Percentiles rank a stretch among this genome's conserved stretches.
These are phyloP conservation scores for Acanthococcus lagerstroemiae DNA, from an alignment of 2,888 invertebrate species.

Conservation along the genomic window DNA sequence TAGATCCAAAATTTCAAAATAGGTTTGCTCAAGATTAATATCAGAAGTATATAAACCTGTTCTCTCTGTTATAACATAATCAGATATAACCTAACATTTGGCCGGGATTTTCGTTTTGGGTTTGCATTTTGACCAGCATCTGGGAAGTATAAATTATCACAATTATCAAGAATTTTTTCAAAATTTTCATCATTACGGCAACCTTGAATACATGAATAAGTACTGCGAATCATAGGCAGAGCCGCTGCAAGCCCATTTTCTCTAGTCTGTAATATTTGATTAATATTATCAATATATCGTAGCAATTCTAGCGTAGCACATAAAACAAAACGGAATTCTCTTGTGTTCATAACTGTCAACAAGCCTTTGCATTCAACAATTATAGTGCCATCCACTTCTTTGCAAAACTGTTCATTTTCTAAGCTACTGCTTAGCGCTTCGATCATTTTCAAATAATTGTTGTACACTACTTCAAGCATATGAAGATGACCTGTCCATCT, in stretches of 20 bases:
- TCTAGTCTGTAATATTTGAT: background rate
- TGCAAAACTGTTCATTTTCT: background rate
- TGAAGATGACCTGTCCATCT: slow-evolving; percentile 7
- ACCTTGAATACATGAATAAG: background rate
- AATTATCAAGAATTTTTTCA: background rate
- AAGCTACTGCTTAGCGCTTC: background rate
- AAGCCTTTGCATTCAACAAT: background rate
- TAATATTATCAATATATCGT: background rate
- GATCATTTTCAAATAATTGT: background rate
- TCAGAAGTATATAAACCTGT: background rate
- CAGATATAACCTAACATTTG: background rate
- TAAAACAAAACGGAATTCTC: background rate
- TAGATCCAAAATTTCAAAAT: background rate
- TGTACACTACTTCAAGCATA: background rate
- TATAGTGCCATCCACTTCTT: background rate
- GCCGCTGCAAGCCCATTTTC: background rate
- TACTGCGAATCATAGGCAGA: background rate
- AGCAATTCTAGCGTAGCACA: background rate
- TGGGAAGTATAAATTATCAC: background rate
- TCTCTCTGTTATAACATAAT: background rate
- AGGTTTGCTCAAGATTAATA: background rate
- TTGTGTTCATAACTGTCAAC: background rate
- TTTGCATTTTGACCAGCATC: background rate
- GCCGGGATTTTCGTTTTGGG: background rate
- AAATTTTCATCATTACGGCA: background rate